Evolutionary conservation across 2,113 vertebrate genomes (phyloP).

Genomic region (human (Homo sapiens)): GRCh38 chr20:61155501-61156000

Average conservation of each 20-base stretch:
- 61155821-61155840: background rate
- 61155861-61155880: background rate
- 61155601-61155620: background rate
- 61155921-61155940: too few relatives aligned
- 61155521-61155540: background rate
- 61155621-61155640: background rate
- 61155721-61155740: background rate
- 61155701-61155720: background rate
- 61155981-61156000: too few relatives aligned
- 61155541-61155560: background rate
- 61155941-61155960: too few relatives aligned
- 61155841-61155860: fast-evolving
- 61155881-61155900: too few relatives aligned
- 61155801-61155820: background rate
- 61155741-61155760: background rate
- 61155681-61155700: background rate
- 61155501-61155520: background rate
- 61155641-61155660: background rate
- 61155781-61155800: background rate
- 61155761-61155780: background rate
- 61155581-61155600: background rate
- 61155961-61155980: too few relatives aligned
- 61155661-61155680: background rate
- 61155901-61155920: too few relatives aligned
- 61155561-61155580: background rate